Percentiles rank a stretch among this genome's conserved stretches.
phyloP scores from a whole-genome alignment of 2,113 vertebrate species.

The Empidonax alnorum region DNA sequence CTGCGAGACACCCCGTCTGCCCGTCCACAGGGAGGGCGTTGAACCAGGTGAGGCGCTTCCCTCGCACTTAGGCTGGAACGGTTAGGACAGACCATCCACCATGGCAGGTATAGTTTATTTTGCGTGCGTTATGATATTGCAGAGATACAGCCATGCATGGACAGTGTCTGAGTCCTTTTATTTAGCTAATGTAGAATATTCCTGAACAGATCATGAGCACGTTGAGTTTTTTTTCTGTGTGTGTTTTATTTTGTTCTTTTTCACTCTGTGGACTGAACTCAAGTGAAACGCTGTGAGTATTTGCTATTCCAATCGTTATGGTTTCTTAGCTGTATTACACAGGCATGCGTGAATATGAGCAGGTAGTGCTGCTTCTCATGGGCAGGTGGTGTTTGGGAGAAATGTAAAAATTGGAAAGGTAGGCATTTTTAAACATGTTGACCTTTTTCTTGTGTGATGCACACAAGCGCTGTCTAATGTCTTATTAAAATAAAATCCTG shows the following conservation, averaged over 20 bases:
- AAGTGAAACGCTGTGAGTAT: slow-evolving; percentile 59
- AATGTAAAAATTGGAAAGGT: not conserved
- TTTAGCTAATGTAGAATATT: slow-evolving; percentile 26
- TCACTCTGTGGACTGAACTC: not conserved
- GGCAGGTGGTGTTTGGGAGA: not conserved
- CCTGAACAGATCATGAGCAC: not conserved
- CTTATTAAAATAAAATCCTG: slow-evolving; percentile 3
- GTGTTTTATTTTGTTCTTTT: not conserved
- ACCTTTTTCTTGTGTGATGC: not conserved
- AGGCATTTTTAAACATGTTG: not conserved
- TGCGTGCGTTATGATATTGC: not conserved
- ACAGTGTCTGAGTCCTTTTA: not conserved
- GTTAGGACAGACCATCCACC: not conserved
- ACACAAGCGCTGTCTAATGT: not conserved
- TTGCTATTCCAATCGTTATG: not conserved
- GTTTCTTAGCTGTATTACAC: not conserved
- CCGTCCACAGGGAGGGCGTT: not conserved
- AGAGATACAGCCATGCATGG: not conserved
- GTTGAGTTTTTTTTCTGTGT: not conserved
- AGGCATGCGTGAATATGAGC: not conserved
- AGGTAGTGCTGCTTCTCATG: not conserved
- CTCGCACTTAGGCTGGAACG: not conserved
- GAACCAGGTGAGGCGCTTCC: slow-evolving; percentile 8
- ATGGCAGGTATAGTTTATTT: not conserved
- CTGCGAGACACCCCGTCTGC: slow-evolving; percentile 21